phyloP scores from a whole-genome alignment of 2,797 vertebrate genomes.

The Eulemur rubriventer region DNA sequence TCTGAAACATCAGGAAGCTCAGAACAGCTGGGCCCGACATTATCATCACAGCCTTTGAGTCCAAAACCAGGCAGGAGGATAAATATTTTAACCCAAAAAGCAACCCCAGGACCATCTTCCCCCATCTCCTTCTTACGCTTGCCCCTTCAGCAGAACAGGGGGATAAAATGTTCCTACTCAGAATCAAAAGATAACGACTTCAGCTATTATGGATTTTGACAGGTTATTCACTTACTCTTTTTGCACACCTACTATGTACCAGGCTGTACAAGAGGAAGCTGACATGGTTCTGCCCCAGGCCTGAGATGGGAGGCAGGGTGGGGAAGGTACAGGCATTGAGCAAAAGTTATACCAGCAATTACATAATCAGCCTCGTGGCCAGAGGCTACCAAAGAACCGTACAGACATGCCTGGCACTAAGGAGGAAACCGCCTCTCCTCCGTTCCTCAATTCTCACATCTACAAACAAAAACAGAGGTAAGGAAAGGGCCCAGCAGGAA shows the following conservation, averaged over 20 bases:
- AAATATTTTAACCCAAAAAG: slow-evolving; percentile 31
- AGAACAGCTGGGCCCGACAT: background rate
- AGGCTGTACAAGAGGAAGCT: background rate
- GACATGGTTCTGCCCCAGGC: background rate
- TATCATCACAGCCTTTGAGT: background rate
- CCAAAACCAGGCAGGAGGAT: slow-evolving; percentile 2
- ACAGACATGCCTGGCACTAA: background rate
- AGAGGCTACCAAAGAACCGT: background rate
- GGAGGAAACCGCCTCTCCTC: background rate
- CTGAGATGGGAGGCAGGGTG: background rate
- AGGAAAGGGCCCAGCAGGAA: background rate
- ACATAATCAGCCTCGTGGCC: background rate
- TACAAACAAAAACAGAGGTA: background rate
- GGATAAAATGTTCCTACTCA: background rate
- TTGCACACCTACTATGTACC: background rate
- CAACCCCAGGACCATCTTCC: background rate
- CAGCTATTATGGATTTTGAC: background rate
- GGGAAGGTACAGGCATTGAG: background rate
- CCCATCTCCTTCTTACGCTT: background rate
- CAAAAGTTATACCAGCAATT: background rate
- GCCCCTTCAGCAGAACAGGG: background rate
- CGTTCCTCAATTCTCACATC: background rate
- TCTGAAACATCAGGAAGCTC: background rate
- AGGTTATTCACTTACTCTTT: background rate
- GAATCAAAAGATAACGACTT: background rate